These are phyloP conservation scores for Zosterops lateralis DNA, from an alignment of 2,113 vertebrate genomes.

Conservation along the genomic window DNA sequence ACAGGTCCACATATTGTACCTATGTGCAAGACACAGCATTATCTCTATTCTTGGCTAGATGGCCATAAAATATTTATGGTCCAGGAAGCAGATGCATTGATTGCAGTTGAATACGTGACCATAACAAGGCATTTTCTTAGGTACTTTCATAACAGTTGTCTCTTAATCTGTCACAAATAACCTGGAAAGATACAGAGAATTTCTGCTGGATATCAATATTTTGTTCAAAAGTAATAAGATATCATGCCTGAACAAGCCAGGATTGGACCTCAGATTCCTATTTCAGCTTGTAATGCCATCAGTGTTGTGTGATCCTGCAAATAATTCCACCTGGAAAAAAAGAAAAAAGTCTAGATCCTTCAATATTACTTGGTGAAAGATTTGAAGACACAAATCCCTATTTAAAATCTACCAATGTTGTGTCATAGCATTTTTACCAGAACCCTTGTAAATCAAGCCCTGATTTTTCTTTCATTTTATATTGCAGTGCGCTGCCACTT, in stretches of 20 bases:
- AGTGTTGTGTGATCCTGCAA: neutral
- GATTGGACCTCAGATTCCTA: neutral
- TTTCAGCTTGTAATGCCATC: neutral
- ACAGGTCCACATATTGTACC: neutral
- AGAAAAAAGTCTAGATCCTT: neutral
- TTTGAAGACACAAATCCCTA: neutral
- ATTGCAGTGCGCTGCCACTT: neutral
- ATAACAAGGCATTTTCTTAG: neutral
- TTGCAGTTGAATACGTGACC: neutral
- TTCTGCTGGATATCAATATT: neutral
- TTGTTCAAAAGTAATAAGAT: neutral
- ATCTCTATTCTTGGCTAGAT: neutral
- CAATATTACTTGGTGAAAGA: neutral
- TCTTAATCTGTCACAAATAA: neutral
- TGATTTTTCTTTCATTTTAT: slow-evolving; percentile 17
- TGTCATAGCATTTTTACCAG: neutral
- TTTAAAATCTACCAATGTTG: neutral
- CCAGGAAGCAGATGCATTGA: neutral
- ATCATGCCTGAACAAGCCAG: neutral
- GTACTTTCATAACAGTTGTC: neutral
- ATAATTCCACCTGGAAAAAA: neutral
- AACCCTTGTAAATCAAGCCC: neutral
- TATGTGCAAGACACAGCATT: neutral
- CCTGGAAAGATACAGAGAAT: neutral
- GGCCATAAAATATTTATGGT: neutral